A percentile compares a stretch with the other conserved stretches of the same genome.
These are phyloP conservation scores for Fringilla coelebs DNA, from an alignment of 2,797 vertebrate genomes.

Conservation along the genomic window DNA sequence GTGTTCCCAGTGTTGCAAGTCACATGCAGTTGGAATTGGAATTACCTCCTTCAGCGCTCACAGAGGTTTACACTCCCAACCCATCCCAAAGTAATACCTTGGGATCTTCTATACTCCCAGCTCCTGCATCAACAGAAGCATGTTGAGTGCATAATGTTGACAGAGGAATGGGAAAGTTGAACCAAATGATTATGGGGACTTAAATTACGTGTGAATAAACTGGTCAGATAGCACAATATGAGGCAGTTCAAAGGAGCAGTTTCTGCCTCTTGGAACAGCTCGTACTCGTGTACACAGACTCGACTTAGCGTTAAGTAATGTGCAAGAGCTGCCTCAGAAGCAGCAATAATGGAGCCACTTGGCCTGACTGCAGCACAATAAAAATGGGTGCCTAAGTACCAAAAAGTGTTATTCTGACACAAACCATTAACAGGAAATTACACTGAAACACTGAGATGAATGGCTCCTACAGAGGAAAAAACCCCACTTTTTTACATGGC, in stretches of 20 bases:
- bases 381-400: neutral
- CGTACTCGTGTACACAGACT: constrained; percentile 19
- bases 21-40: neutral
- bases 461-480: neutral
- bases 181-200: constrained; percentile 44
- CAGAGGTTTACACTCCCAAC: neutral
- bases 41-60: neutral
- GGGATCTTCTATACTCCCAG: neutral
- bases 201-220: constrained; percentile 50
- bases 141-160: constrained; percentile 49
- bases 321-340: neutral
- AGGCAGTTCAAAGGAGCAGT: constrained; percentile 45
- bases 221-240: constrained; percentile 32
- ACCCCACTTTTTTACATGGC: accelerated
- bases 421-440: neutral
- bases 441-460: neutral
- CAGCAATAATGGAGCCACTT: neutral
- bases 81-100: constrained; percentile 25
- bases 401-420: neutral
- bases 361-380: neutral
- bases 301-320: neutral
- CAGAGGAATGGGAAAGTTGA: constrained; percentile 53
- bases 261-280: constrained; percentile 40
- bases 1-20: neutral
- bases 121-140: constrained; percentile 39